These are phyloP conservation scores for Parnassius mnemosyne DNA, from an alignment of 2,888 invertebrate genomes.

Conservation along the genomic window DNA sequence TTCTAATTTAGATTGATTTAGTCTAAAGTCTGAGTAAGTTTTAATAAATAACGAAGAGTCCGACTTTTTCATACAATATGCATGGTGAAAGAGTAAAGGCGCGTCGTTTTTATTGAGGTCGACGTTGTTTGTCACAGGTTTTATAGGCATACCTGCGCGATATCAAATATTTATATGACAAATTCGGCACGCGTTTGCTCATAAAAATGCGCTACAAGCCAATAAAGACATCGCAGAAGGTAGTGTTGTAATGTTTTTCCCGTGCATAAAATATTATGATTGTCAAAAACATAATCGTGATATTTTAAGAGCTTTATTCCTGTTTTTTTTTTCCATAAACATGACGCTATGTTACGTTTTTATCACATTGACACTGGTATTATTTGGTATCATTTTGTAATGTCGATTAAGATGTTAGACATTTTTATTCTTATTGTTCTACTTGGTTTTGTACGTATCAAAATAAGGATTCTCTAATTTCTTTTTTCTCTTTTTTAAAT, in stretches of 20 bases:
- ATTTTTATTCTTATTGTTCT: too few species aligned
- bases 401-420: too few species aligned
- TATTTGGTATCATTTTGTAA: too few species aligned
- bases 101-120: slow-evolving; percentile 14
- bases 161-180: slow-evolving; percentile 26
- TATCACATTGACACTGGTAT: too few species aligned
- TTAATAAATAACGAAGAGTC: background rate
- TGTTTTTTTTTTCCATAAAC: too few species aligned
- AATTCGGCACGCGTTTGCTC: slow-evolving; percentile 24
- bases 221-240: slow-evolving; percentile 17
- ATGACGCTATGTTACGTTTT: too few species aligned
- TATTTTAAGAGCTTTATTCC: too few species aligned
- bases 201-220: slow-evolving; percentile 19
- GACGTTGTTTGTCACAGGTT: slow-evolving; percentile 17
- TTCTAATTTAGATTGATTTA: too few species aligned
- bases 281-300: too few species aligned
- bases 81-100: slow-evolving; percentile 8
- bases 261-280: background rate
- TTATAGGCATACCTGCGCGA: slow-evolving; percentile 16
- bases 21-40: background rate
- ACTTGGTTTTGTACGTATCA: too few species aligned
- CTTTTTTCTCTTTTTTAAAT: too few species aligned
- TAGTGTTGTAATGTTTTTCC: slow-evolving; percentile 8
- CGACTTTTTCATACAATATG: background rate
- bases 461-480: too few species aligned